Base-by-base conservation (phyloP, 2,797 vertebrate species). In the Ctenopoma multispine region DNA sequence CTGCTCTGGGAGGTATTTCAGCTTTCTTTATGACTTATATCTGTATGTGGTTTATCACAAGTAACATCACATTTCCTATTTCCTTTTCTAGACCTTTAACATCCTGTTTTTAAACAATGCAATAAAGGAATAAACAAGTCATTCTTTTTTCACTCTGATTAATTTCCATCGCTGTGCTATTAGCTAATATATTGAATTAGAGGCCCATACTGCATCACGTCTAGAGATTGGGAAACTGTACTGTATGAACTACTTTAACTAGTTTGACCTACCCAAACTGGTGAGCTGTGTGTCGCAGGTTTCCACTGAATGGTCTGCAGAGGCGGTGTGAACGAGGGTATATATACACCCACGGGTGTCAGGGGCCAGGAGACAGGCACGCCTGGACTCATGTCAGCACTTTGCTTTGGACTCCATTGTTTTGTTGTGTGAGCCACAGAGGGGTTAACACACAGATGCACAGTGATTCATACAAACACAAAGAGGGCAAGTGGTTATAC, bases 321-420 rank as follows among this genome's bases (percentile, higher is more conserved):
- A 74, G 82, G 43, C 10, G 60, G 69, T 74, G 86, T 64, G 47
- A 75, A 75, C 75, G 84, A 90, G 92, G 82, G 90, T 67, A 93
- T 96, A 96, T 98, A 96, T 96, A 97, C 95, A 94, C 92, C 74
- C 67, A 43, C 12, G 68, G 76, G 81, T 84, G 75, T 18, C 76
- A 27, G 80, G 58, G 87, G 83, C 74, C 63, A 48, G 85, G 61
- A 86, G 62, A 69, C 76, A 69, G 78, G 86, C 88, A 82, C 20
- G 83, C 75, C 65, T 91, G 89, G 91, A 77, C 88, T 89, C 91
- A 80, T 56, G 96, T 98, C 97, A 99, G 97, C 97, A 97, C 87
- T 96, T 96, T 96, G 92, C 92, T 94, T 94, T 94, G 89, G 92
- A 89, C 79, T 88, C 88, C 93, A 93, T 96, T 97, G 96, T 96